Evolutionary conservation across 2,797 vertebrate species (phyloP).

Genomic region (Pseudomugil gertrudae): DNA sequence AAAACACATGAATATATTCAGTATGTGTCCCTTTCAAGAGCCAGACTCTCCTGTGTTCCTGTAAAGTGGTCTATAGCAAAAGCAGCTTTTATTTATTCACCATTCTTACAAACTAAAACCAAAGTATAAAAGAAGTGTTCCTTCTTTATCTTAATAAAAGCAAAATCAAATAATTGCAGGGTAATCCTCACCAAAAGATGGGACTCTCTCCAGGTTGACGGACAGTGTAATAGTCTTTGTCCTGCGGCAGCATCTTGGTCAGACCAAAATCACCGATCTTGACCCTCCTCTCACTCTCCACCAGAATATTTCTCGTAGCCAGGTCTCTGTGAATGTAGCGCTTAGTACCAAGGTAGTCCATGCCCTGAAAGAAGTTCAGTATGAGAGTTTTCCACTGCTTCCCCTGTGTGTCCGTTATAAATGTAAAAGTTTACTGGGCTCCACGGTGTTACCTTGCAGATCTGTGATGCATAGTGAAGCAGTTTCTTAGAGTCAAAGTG

Average conservation of each 20-base stretch:
- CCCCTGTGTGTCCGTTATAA: not conserved
- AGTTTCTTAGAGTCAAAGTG: constrained; percentile 92
- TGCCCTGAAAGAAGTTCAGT: constrained; percentile 82
- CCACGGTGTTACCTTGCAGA: constrained; percentile 85
- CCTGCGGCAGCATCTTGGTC: constrained; percentile 96
- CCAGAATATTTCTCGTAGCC: constrained; percentile 95
- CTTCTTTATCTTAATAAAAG: not conserved
- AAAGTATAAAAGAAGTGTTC: too few relatives aligned
- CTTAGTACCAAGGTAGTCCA: constrained; percentile 95
- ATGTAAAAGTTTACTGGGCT: not conserved
- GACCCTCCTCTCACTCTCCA: constrained; percentile 96
- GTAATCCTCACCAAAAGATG: constrained; percentile 93
- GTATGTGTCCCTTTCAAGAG: not conserved
- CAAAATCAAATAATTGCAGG: not conserved
- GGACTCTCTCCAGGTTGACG: constrained; percentile 97
- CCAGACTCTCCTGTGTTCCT: not conserved
- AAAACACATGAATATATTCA: not conserved
- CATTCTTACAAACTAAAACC: too few relatives aligned
- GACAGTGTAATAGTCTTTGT: constrained; percentile 98
- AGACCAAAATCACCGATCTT: constrained; percentile 98
- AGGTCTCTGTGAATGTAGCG: constrained; percentile 97
- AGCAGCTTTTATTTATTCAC: not conserved
- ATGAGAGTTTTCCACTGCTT: not conserved
- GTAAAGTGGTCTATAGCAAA: not conserved
- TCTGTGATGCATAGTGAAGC: constrained; percentile 91